phyloP scores from a whole-genome alignment of 2,113 vertebrate species.

The Phoxinus phoxinus region DNA sequence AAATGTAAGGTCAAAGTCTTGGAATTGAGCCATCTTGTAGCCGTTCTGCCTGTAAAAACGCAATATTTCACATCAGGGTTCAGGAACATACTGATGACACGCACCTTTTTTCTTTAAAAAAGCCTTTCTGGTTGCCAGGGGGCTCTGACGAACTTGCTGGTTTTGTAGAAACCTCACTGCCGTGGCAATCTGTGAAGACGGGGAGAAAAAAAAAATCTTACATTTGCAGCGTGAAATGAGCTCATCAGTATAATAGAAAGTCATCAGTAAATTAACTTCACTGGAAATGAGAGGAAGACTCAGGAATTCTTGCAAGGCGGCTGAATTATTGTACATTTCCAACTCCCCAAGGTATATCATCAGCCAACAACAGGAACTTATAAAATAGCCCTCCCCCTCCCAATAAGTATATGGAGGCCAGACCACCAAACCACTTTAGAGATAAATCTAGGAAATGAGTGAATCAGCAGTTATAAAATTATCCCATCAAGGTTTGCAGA shows the following conservation, averaged over 20 bases:
- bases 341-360: slow-evolving; percentile 48
- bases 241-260: slow-evolving; percentile 25
- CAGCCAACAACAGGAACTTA: slow-evolving; percentile 62
- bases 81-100: slow-evolving; percentile 7
- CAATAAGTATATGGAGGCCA: slow-evolving; percentile 63
- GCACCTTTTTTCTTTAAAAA: slow-evolving; percentile 99
- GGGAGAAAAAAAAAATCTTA: slow-evolving; percentile 43
- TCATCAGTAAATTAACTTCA: slow-evolving; percentile 49
- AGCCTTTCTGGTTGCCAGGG: slow-evolving; percentile 85
- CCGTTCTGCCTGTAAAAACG: not conserved
- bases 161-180: slow-evolving; percentile 97
- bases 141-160: slow-evolving; percentile 91
- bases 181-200: slow-evolving; percentile 84
- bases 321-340: slow-evolving; percentile 51
- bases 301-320: slow-evolving; percentile 46
- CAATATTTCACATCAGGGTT: not conserved
- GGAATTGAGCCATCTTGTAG: not conserved
- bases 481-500: slow-evolving; percentile 82
- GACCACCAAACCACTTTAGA: slow-evolving; percentile 80
- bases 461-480: slow-evolving; percentile 87
- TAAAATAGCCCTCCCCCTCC: slow-evolving; percentile 59
- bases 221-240: slow-evolving; percentile 37
- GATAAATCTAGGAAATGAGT: slow-evolving; percentile 80
- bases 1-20: slow-evolving; percentile 12
- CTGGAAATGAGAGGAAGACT: slow-evolving; percentile 41